A percentile compares a stretch with the other conserved stretches of the same genome.
phyloP scores from a whole-genome alignment of 1,140 invertebrate genomes.

The Aradophagus sp. region DNA sequence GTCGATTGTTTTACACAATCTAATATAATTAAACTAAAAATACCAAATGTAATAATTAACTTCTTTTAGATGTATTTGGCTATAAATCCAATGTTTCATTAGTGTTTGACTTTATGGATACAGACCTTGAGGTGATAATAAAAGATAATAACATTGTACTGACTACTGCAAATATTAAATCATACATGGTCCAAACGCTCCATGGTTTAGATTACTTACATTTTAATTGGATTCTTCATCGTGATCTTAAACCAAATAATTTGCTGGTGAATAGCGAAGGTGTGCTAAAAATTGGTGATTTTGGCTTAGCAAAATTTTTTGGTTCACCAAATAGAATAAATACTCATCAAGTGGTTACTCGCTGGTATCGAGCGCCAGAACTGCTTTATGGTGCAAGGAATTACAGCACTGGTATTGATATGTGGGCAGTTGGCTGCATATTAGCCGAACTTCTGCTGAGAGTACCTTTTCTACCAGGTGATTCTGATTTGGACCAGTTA shows the following conservation, averaged over 20 bases:
- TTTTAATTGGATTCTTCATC: constrained; percentile 96
- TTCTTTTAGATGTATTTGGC: constrained; percentile 94
- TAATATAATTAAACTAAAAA: no score
- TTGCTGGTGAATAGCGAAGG: constrained; percentile 94
- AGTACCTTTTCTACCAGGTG: constrained; percentile 95
- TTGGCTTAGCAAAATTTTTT: constrained; percentile 97
- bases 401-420: constrained; percentile 97
- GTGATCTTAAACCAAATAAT: constrained; percentile 99
- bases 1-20: no score
- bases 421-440: constrained; percentile 99
- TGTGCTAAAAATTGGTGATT: constrained; percentile 97
- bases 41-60: no score
- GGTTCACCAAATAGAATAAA: constrained; percentile 97
- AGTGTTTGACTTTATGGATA: constrained; percentile 99
- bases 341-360: constrained; percentile 98
- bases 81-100: constrained; percentile 98
- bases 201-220: constrained; percentile 97
- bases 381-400: constrained; percentile 95
- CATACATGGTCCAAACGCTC: constrained; percentile 96
- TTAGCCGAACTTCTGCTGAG: constrained; percentile 94
- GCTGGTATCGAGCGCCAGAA: constrained; percentile 96
- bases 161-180: constrained; percentile 94
- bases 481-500: constrained; percentile 97
- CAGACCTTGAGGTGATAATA: constrained; percentile 95
- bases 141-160: constrained; percentile 92